phyloP scores from a whole-genome alignment of 2,113 vertebrate species.

The Haplochromis vanheusdeni region DNA sequence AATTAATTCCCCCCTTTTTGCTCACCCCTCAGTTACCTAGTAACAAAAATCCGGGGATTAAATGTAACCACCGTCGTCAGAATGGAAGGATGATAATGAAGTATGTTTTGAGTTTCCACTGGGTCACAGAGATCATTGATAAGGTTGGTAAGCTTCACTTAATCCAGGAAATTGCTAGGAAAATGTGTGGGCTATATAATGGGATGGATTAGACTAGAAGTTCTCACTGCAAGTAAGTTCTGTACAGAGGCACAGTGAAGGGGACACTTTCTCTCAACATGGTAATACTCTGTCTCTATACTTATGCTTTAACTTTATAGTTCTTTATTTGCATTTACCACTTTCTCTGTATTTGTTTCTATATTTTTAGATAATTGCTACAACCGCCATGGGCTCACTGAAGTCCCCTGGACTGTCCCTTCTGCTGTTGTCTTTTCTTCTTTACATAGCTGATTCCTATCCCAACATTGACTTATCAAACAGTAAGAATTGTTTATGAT shows the following conservation, averaged over 20 bases:
- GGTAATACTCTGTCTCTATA: constrained; percentile 6
- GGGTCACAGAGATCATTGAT: constrained; percentile 51
- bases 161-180: constrained; percentile 40
- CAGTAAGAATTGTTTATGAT: constrained; percentile 64
- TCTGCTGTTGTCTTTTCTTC: constrained; percentile 73
- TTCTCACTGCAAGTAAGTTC: neutral
- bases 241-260: constrained; percentile 12
- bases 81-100: constrained; percentile 5
- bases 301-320: neutral
- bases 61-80: constrained; percentile 28
- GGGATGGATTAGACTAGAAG: neutral
- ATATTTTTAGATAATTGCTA: constrained; percentile 15
- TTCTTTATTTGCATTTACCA: neutral
- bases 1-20: neutral
- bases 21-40: constrained; percentile 35
- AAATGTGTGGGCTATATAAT: constrained; percentile 52
- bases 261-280: constrained; percentile 14
- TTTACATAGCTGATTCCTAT: constrained; percentile 81
- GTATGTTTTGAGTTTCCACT: constrained; percentile 44
- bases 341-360: neutral
- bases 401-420: constrained; percentile 77
- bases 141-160: constrained; percentile 48
- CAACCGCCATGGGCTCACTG: constrained; percentile 72
- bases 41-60: constrained; percentile 52
- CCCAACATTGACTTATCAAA: constrained; percentile 77